Evolutionary conservation across 2,113 vertebrate species (phyloP).

Genomic region (Hipposideros armiger): DNA sequence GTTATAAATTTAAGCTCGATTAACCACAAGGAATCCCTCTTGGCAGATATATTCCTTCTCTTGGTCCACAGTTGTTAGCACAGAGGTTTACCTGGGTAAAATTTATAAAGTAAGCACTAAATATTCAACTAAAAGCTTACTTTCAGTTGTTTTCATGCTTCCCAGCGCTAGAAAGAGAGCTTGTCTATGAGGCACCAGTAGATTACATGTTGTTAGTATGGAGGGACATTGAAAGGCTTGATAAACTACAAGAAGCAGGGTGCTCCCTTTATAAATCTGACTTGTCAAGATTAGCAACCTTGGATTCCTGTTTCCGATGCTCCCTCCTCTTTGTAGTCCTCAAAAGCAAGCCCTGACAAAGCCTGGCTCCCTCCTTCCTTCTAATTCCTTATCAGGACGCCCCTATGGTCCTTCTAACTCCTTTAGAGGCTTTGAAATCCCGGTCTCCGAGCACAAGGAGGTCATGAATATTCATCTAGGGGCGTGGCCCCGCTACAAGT

Average conservation of each 20-base stretch:
- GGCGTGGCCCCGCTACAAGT: neutral
- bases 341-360: constrained; percentile 15
- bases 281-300: neutral
- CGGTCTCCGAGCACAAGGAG: neutral
- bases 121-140: neutral
- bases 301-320: neutral
- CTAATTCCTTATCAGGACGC: neutral
- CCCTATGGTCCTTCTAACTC: neutral
- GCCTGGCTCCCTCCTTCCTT: neutral
- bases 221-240: neutral
- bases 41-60: neutral
- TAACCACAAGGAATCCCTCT: neutral
- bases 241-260: neutral
- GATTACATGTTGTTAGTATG: neutral
- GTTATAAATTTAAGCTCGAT: neutral
- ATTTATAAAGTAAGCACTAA: neutral
- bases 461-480: constrained; percentile 73
- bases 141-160: neutral
- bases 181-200: neutral
- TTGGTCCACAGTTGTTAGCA: neutral
- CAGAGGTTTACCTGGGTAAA: neutral
- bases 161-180: neutral
- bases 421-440: constrained; percentile 5
- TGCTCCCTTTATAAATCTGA: constrained; percentile 8
- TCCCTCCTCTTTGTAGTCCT: constrained; percentile 14